Evolutionary conservation across 2,888 invertebrate species (phyloP), one percentile per base, ranked within the genome.

Genomic region (Lithosia quadra): DNA sequence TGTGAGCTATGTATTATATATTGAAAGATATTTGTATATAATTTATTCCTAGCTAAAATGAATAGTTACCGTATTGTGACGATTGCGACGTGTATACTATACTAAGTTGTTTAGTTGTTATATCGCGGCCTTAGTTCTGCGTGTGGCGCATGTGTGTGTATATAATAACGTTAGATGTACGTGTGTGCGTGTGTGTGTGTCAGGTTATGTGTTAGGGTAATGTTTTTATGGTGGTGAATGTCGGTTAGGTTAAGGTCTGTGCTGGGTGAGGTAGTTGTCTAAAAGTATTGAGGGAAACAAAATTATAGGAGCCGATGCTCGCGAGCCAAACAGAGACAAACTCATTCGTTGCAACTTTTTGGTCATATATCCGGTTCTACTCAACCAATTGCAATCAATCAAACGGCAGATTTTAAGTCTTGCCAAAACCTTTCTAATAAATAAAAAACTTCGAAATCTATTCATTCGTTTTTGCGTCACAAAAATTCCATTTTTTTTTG

Each of bases 51-150:
- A 63, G 60, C 36, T 43, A 34, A 24, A 9, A n/a, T 57, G 13
- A 55, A 8, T 65, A 74, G 73, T 74, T 78, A 74, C 78, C 74
- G 66, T 63, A 28, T 49, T 53, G 66, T 53, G 63, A 65, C 59
- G 53, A 43, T 22, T 11, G 33, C 36, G 60, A 63, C 33, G 22
- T 63, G n/a, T 49, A 53, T 61, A 65, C 60, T 58, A 56, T 74
- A 68, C 21, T 74, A 71, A 64, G 67, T 73, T 71, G 63, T 71
- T 68, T 75, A 72, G 24, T 62, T 63, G 55, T 53, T 67, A 67
- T 73, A 65, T 64, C 53, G 72, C 74, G 79, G 75, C 76, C 75
- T 71, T 74, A 65, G 68, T 69, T 53, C 63, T 67, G 67, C 21
- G 61, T 61, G 67, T 21, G 67, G 5, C 59, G 58, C 56, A 28